Evolutionary conservation across 2,113 vertebrate species (phyloP).

Genomic region (Sapayoa aenigma): DNA sequence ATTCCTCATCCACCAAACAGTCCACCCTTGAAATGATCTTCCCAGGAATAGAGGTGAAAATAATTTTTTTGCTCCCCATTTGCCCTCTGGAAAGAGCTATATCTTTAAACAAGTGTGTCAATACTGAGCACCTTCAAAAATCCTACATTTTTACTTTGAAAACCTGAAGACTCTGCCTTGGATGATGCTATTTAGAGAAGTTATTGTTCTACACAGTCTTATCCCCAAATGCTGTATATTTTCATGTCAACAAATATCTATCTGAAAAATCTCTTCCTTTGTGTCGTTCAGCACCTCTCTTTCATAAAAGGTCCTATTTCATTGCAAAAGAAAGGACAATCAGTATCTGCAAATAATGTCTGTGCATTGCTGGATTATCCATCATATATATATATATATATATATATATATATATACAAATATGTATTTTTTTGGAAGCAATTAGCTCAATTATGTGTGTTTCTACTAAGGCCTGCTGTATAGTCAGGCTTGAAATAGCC

Average conservation of each 20-base stretch:
- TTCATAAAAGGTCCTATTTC: background rate
- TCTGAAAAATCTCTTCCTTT: background rate
- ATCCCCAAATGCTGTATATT: background rate
- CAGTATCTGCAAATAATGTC: background rate
- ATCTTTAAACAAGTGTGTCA: background rate
- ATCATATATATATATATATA: too few relatives aligned
- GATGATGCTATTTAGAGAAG: background rate
- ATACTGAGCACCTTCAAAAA: background rate
- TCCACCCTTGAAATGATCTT: background rate
- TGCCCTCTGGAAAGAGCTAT: background rate
- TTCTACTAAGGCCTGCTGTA: background rate
- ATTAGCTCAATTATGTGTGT: background rate
- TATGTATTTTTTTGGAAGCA: background rate
- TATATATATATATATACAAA: too few relatives aligned
- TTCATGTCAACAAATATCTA: background rate
- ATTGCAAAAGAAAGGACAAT: background rate
- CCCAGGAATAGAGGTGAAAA: background rate
- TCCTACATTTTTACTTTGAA: background rate
- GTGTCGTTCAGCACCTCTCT: background rate
- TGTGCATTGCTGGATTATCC: background rate
- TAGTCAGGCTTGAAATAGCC: background rate
- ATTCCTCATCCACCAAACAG: background rate
- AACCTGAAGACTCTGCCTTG: background rate
- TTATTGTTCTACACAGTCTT: background rate
- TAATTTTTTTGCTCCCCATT: background rate